phyloP scores from a whole-genome alignment of 2,888 invertebrate species.

The Callinectes sapidus region DNA sequence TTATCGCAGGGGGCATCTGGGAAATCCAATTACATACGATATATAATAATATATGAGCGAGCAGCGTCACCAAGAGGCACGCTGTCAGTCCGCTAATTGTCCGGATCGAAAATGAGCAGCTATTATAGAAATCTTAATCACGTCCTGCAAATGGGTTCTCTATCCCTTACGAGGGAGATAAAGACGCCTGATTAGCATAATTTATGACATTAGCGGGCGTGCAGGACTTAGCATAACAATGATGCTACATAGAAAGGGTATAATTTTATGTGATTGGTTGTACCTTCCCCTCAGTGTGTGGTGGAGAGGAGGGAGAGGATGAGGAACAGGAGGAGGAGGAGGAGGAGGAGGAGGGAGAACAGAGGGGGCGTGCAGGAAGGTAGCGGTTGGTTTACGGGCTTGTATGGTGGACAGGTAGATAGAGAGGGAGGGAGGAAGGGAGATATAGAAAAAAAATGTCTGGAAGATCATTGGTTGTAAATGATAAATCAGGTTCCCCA shows the following conservation, averaged over 20 bases:
- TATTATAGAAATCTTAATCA: conserved; percentile 54
- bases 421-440: conserved; percentile 10
- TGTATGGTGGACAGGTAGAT: conserved; percentile 14
- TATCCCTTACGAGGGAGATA: conserved; percentile 24
- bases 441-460: background rate
- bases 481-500: background rate
- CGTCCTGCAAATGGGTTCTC: conserved; percentile 48
- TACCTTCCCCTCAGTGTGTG: conserved; percentile 34
- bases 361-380: background rate
- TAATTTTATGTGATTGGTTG: conserved; percentile 61
- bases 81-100: conserved; percentile 26
- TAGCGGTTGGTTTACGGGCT: conserved; percentile 14
- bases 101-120: conserved; percentile 29
- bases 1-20: background rate
- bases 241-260: conserved; percentile 50
- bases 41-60: conserved; percentile 36
- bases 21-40: conserved; percentile 45
- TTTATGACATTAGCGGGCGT: conserved; percentile 50
- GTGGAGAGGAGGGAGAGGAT: background rate
- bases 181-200: conserved; percentile 58
- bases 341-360: background rate
- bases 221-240: conserved; percentile 60
- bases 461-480: conserved; percentile 12
- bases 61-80: background rate
- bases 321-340: background rate